Evolutionary conservation across 1,140 invertebrate genomes (phyloP).

Genomic region (Rhopalosiphum maidis): DNA sequence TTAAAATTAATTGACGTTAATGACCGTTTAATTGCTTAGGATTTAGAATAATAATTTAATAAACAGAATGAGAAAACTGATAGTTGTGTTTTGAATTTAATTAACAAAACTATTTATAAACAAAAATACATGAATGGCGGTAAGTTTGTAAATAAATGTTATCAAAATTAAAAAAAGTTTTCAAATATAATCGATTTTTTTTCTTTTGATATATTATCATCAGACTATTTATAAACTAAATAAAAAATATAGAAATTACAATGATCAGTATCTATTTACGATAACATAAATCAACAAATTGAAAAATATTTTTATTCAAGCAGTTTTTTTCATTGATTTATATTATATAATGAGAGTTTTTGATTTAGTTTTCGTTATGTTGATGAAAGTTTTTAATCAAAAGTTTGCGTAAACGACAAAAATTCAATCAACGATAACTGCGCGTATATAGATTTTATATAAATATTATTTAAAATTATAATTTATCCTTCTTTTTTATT

Average conservation of each 20-base stretch:
- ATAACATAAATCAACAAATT: neutral
- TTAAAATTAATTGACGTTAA: neutral
- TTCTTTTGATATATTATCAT: neutral
- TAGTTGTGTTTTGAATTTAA: neutral
- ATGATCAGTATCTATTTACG: neutral
- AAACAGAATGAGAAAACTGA: neutral
- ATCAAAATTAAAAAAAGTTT: neutral
- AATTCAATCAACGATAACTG: neutral
- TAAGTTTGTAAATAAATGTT: neutral
- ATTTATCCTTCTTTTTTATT: neutral
- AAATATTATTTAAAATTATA: neutral
- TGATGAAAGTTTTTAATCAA: neutral
- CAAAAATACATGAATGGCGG: neutral
- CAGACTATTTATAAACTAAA: neutral
- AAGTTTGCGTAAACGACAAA: neutral
- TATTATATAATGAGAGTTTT: neutral
- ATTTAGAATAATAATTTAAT: neutral
- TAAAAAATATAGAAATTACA: neutral
- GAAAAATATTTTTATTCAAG: neutral
- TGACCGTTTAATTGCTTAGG: neutral
- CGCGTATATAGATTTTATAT: too few relatives aligned
- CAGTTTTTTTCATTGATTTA: neutral
- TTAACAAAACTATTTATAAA: neutral
- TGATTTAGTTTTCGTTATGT: neutral
- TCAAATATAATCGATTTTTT: neutral